A percentile compares a stretch with the other conserved stretches of the same genome.
Evolutionary conservation across 2,888 invertebrate genomes (phyloP).

Genomic region (Folsomia manolachei): DNA sequence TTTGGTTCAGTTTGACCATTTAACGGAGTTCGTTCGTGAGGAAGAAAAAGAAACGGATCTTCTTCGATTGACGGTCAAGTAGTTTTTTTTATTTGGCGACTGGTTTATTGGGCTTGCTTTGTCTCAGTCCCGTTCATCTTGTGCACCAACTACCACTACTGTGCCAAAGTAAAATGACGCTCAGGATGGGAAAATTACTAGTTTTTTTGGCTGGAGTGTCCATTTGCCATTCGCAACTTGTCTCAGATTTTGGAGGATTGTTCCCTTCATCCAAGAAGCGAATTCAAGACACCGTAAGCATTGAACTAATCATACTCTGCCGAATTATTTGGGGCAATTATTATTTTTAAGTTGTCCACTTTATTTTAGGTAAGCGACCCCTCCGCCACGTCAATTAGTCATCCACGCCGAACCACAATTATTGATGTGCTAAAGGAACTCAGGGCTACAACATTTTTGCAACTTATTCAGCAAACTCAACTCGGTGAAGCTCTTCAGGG

Average conservation of each 20-base stretch:
- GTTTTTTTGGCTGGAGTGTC: conserved; percentile 23
- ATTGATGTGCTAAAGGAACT: conserved; percentile 50
- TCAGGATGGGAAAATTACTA: conserved; percentile 11
- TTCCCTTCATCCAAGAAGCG: conserved; percentile 44
- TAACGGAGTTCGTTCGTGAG: no score
- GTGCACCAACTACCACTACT: no score
- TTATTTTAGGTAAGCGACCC: conserved; percentile 49
- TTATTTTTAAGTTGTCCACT: no score
- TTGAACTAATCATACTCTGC: not conserved
- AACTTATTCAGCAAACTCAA: conserved; percentile 50
- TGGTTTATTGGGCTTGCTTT: no score
- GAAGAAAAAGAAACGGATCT: no score
- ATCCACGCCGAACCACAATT: conserved; percentile 49
- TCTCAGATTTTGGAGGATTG: conserved; percentile 45
- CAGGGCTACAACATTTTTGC: conserved; percentile 49
- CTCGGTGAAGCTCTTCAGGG: conserved; percentile 49
- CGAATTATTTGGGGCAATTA: not conserved
- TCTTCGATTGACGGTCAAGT: no score
- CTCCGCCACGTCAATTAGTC: conserved; percentile 43
- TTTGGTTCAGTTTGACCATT: no score
- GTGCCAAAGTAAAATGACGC: conserved; percentile 19
- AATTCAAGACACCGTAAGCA: conserved; percentile 45
- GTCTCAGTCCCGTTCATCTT: no score
- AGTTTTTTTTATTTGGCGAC: no score
- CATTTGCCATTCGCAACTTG: conserved; percentile 39